Evolutionary conservation across 2,113 vertebrate genomes (phyloP), one percentile per base, ranked within the genome.

Genomic region (Amblyopsis rosae): DNA sequence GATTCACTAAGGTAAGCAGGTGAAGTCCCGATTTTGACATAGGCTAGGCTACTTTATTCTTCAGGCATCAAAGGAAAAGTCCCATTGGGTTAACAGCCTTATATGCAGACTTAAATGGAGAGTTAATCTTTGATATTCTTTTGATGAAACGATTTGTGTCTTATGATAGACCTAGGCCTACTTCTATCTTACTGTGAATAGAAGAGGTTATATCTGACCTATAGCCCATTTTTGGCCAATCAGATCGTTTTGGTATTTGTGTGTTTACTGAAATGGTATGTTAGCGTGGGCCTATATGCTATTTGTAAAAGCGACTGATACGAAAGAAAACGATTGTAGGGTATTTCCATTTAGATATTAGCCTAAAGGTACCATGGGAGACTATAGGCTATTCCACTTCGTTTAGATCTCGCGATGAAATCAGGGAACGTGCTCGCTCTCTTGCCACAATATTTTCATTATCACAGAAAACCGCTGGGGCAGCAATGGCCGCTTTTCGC

Each of bases 401-500:
- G 19, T 16, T 32, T 51, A 89, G 60, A 69, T 93, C 92, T 92
- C 92, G 92, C 91, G 92, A 91, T 81, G 53, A 79, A 73, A 50
- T 16, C 13, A 15, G 68, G 46, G 75, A 78, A 68, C 61, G 58
- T 76, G 81, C 57, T 70, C 48, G 17, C 16, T 26, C 46, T 48
- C 33, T 49, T 49, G 45, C 45, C 16, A 47, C 58, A 84, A 87
- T 78, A 45, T 82, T 87, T 16, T 49, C 51, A 10, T 41, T 50
- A 69, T 58, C 71, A 62, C 49, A 76, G 65, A 80, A 82, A 69
- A 70, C 54, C 58, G 46, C 67, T 49, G 13, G 73, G 66, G 80
- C 83, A 90, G 61, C 73, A 73, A 93, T 93, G 92, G 92, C 91
- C 79, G 91, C 87, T 70, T 77, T 92, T 70, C 86, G 92, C 67